Base-by-base conservation (phyloP, 2,888 invertebrate genomes). In the Pristionchus japonicus region DNA sequence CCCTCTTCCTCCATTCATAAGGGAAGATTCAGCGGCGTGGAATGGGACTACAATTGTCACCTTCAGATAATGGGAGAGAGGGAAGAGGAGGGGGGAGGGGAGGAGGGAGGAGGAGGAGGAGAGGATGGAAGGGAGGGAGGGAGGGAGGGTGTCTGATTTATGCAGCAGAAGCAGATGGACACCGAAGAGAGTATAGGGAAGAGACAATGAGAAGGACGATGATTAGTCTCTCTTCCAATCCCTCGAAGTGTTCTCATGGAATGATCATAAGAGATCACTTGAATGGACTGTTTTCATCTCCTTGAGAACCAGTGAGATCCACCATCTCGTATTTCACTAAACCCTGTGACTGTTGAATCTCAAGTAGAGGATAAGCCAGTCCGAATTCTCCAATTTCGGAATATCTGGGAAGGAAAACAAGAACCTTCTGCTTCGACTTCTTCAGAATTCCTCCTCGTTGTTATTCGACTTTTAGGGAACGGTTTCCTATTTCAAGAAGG, bases 41-140 rank as follows among this genome's bases (percentile, higher is more conserved):
- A 74, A 74, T 20, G 74, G 40, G 74, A 74, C 74, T 20, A n/a
- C 74, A 74, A 74, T 74, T 74, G 74, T 74, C 74, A 74, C 74
- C 74, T 74, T 74, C 40, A 34, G 74, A 74, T 74, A 74, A 74
- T 74, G 74, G 43, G 43, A 40, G n/a, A n/a, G n/a, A n/a, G n/a
- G n/a, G n/a, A n/a, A n/a, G n/a, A n/a, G n/a, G n/a, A n/a, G n/a
- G n/a, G n/a, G n/a, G n/a, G n/a, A n/a, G n/a, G n/a, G n/a, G n/a
- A n/a, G n/a, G n/a, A n/a, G n/a, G n/a, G n/a, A n/a, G n/a, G n/a
- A n/a, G n/a, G n/a, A n/a, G n/a, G n/a, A n/a, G n/a, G n/a, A n/a
- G n/a, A n/a, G n/a, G n/a, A n/a, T 13, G 23, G 74, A 40, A 74
- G 40, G 13, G 74, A 74, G 34, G 40, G 40, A 20, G 20, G 40